Evolutionary conservation across 2,888 invertebrate genomes (phyloP), one percentile per base, ranked within the genome.

Genomic region (Scaptomyza tumidula): DNA sequence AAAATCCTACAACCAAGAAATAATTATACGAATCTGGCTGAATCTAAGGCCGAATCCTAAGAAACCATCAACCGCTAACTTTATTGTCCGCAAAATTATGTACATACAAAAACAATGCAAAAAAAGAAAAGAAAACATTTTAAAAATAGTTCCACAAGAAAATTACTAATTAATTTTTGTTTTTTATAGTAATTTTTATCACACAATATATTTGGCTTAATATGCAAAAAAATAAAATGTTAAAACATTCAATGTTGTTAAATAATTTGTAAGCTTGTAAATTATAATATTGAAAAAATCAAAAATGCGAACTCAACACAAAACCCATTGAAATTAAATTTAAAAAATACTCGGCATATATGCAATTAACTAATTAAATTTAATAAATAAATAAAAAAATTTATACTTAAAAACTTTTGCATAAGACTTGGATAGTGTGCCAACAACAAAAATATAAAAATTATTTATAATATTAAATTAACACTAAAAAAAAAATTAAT

Each of bases 161-260:
- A 41, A 29, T 7, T n/a, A n/a, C n/a, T n/a, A n/a, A n/a, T n/a
- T n/a, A n/a, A n/a, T n/a, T n/a, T 60, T 58, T 55, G 29, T 55
- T 75, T 72, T 72, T 75, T 72, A 63, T 55, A 48, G 48, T 57
- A 61, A 57, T 69, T 69, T 58, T 71, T 55, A 56, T 52, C 35
- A 43, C 33, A 13, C 43, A 63, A 46, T 41, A 52, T 48, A 58
- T 78, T 72, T 66, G 60, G 73, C 49, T 59, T 71, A 75, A 68
- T 61, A 62, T 48, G 50, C 78, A 70, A 75, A 50, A 10, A 68
- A 75, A 52, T 10, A 52, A 16, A 16, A 89, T 80, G 82, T 85
- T 87, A 80, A 90, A 90, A 88, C 91, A 91, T 90, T 91, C 73
- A 91, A 91, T 91, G 91, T 91, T 91, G 91, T 91, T 91, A 90